These are phyloP conservation scores for Chaetogeoica ovagalla DNA, from an alignment of 2,888 invertebrate genomes.

Conservation along the genomic window DNA sequence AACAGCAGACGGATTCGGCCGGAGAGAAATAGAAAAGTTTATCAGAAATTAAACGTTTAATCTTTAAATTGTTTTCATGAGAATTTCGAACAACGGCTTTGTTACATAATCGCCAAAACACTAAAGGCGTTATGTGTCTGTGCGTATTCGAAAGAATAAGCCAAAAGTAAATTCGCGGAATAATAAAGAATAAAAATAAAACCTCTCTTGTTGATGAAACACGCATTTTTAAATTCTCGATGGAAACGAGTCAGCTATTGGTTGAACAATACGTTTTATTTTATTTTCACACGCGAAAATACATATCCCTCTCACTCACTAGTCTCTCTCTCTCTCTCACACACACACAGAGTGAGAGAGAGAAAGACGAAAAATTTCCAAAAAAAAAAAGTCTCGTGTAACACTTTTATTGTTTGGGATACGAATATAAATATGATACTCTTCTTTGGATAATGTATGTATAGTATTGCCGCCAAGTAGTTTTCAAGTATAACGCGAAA, in stretches of 20 bases:
- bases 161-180: not conserved
- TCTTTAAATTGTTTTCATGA: not conserved
- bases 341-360: not conserved
- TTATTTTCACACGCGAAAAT: not conserved
- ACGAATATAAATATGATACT: too few species aligned
- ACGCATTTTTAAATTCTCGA: not conserved
- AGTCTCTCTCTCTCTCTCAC: not conserved
- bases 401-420: too few species aligned
- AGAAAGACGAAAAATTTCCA: not conserved
- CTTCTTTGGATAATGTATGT: too few species aligned
- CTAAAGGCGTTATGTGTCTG: not conserved
- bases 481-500: too few species aligned
- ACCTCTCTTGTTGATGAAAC: not conserved
- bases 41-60: not conserved
- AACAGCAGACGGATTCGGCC: not conserved
- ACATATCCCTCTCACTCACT: not conserved
- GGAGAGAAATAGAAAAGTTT: not conserved
- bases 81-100: not conserved
- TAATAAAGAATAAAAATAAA: not conserved
- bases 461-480: too few species aligned
- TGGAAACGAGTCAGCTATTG: not conserved
- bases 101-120: not conserved
- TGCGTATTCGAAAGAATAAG: not conserved
- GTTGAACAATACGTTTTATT: not conserved
- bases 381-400: not conserved